Conservation (phyloP, 2,797 vertebrate genomes). For the Selene dorsalis region DNA sequence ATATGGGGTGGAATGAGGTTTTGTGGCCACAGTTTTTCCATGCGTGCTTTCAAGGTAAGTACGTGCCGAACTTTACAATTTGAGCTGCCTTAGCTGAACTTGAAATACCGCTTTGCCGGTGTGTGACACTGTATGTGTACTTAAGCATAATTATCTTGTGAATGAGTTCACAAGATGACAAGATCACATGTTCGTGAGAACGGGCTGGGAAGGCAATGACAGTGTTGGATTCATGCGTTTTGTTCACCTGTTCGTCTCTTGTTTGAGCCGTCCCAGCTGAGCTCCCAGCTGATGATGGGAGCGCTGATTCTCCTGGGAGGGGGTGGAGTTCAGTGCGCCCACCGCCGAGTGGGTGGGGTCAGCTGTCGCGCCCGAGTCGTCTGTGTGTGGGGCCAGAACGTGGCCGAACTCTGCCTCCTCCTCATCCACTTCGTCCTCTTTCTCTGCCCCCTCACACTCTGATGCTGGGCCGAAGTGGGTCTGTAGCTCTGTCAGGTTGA, state of each 20-base stretch:
- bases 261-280: constrained; percentile 88
- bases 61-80: neutral
- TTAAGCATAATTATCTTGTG: neutral
- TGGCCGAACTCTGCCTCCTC: constrained; percentile 82
- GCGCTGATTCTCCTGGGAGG: constrained; percentile 82
- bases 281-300: constrained; percentile 81
- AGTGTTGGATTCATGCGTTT: neutral
- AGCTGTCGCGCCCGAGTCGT: constrained; percentile 66
- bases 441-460: constrained; percentile 89
- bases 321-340: constrained; percentile 72
- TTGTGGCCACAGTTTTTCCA: neutral
- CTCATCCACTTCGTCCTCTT: constrained; percentile 87
- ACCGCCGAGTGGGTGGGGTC: constrained; percentile 60
- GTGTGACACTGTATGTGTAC: neutral
- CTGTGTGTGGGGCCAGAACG: constrained; percentile 58
- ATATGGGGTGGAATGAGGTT: rapidly evolving
- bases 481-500: constrained; percentile 85
- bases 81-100: neutral
- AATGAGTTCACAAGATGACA: neutral
- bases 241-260: constrained; percentile 88
- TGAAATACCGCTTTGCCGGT: neutral
- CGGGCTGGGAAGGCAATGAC: too few relatives aligned
- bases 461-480: constrained; percentile 90
- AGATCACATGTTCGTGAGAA: neutral
- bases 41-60: neutral